Conservation (phyloP, 2,888 invertebrate species). For the Tribolium freemani region DNA sequence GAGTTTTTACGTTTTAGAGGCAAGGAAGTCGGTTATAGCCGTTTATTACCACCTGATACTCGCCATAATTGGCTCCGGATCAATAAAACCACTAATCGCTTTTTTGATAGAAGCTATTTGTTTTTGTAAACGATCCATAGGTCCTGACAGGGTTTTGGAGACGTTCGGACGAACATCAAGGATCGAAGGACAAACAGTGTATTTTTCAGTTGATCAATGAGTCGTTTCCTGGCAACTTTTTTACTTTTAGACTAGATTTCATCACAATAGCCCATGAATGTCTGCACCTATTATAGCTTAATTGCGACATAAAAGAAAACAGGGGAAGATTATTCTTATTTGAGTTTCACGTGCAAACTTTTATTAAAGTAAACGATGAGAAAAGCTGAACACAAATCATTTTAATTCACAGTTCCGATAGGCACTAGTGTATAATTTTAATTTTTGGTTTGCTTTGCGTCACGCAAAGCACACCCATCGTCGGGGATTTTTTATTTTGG, state of each 20-base stretch:
- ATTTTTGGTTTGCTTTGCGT: neutral
- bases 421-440: constrained; percentile 2
- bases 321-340: constrained; percentile 31
- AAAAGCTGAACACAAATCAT: constrained; percentile 37
- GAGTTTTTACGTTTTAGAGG: neutral
- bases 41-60: neutral
- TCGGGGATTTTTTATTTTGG: neutral
- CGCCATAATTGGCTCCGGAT: neutral
- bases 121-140: neutral
- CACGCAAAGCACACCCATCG: neutral
- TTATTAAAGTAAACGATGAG: constrained; percentile 29
- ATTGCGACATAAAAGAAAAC: constrained; percentile 28
- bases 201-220: constrained; percentile 23
- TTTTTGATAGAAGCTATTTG: neutral
- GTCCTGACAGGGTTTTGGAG: neutral
- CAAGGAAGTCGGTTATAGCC: neutral
- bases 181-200: constrained; percentile 1
- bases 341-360: constrained; percentile 33
- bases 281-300: constrained; percentile 6
- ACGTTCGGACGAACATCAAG: neutral
- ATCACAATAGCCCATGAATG: neutral
- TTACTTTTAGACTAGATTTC: neutral
- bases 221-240: neutral
- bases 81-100: neutral
- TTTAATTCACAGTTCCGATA: constrained; percentile 33